Evolutionary conservation across 2,113 vertebrate species (phyloP), one percentile per base, ranked within the genome.

Genomic region (Corvus cornix): DNA sequence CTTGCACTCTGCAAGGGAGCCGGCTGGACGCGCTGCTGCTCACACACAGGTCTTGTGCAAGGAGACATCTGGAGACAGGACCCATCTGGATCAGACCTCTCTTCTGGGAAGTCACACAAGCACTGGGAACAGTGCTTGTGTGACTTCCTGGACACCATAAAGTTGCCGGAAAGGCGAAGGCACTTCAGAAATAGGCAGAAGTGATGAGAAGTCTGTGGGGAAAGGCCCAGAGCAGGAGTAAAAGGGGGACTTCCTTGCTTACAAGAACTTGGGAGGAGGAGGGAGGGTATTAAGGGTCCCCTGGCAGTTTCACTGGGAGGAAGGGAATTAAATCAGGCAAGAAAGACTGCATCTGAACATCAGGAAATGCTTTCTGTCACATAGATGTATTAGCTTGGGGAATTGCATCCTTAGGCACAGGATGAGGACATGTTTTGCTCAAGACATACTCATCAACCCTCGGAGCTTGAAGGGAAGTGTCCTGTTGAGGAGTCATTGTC

Each of bases 281-380:
- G 10, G 8, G 9, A 76, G 37, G 55, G 89, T 80, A 51, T 91
- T 91, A 90, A 92, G 64, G 41, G 64, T 92, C 30, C 69, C 55
- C 33, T 59, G 5, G 24, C 63, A 76, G 56, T 59, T 96, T 84
- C 24, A 21, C 44, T 68, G 53, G 53, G 76, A 94, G 56, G 72
- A 93, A 88, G 35, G 20, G 90, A 83, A 81, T 68, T 64, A 94
- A 93, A 87, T 90, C n/a, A 12, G 89, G 68, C 37, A 9, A 92
- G 85, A 95, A 95, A 88, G 72, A 84, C 49, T 52, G 28, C 0
- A 3, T 84, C 79, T 67, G 85, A 95, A 67, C 30, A 88, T 78
- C 76, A 84, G 92, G 85, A 96, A 96, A 94, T 90, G 24, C 35
- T 84, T 96, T 93, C 84, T 27, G 35, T 93, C 79, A 46, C 52